phyloP scores from a whole-genome alignment of 2,888 invertebrate genomes.

The Diarsia rubi region DNA sequence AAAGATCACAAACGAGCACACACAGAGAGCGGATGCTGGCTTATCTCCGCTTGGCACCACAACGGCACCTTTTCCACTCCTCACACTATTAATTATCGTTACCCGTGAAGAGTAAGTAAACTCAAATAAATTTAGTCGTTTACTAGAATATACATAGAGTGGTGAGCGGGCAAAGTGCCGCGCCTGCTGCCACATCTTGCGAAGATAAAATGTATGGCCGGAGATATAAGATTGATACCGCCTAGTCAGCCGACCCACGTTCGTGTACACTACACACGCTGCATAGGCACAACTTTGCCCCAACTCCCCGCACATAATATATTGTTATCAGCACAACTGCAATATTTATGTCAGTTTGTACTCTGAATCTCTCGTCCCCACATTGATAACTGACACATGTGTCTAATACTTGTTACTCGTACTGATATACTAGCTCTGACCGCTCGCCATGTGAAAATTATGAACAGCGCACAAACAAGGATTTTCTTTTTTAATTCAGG shows the following conservation, averaged over 20 bases:
- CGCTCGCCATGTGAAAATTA: conserved; percentile 22
- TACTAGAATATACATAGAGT: conserved; percentile 39
- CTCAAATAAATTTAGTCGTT: conserved; percentile 58
- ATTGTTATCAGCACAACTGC: conserved; percentile 56
- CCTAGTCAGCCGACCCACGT: conserved; percentile 60
- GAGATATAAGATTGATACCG: conserved; percentile 72
- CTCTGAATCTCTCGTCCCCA: conserved; percentile 14
- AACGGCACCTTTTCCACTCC: conserved; percentile 16
- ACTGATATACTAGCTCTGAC: conserved; percentile 38
- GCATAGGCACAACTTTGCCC: conserved; percentile 55
- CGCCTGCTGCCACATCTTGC: conserved; percentile 53
- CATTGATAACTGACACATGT: conserved; percentile 47
- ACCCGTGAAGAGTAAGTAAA: conserved; percentile 34
- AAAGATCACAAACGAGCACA: conserved; percentile 33
- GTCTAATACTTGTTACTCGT: conserved; percentile 16
- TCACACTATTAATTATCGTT: conserved; percentile 51
- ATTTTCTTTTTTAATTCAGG: conserved; percentile 42
- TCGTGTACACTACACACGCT: conserved; percentile 59
- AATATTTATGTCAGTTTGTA: conserved; percentile 34
- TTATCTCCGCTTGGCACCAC: conserved; percentile 33
- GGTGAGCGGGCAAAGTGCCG: conserved; percentile 42
- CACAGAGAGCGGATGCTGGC: conserved; percentile 15
- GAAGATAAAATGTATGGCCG: conserved; percentile 64
- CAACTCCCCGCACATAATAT: conserved; percentile 58
- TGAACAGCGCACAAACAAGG: conserved; percentile 19